Evolutionary conservation across 2,888 invertebrate genomes (phyloP).

Genomic region (Tachina fera): DNA sequence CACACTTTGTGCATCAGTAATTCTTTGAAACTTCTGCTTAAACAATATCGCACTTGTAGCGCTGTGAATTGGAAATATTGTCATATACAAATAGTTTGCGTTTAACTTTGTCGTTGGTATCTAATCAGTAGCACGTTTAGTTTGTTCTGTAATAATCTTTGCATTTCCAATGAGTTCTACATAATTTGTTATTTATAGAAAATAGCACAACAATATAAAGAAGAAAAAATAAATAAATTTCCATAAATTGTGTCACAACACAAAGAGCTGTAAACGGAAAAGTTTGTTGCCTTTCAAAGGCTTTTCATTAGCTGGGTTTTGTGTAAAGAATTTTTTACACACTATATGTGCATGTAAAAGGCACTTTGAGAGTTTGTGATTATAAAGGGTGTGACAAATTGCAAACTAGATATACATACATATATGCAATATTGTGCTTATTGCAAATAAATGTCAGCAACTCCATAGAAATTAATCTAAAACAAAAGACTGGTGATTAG

Average conservation of each 20-base stretch:
- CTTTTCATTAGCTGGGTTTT: neutral
- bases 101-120: conserved; percentile 55
- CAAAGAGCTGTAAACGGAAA: neutral
- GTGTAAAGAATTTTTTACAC: neutral
- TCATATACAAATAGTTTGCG: conserved; percentile 6
- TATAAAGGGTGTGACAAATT: no score
- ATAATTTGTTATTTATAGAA: conserved; percentile 67
- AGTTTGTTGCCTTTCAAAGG: neutral
- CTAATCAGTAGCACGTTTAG: conserved; percentile 67
- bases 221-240: conserved; percentile 52
- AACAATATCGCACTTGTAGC: conserved; percentile 27
- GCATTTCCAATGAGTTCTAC: conserved; percentile 69
- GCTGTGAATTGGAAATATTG: conserved; percentile 16
- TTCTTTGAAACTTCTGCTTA: conserved; percentile 39
- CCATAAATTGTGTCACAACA: conserved; percentile 21
- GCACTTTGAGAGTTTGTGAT: neutral
- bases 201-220: neutral
- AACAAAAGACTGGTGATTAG: no score
- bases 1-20: conserved; percentile 32
- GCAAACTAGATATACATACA: no score
- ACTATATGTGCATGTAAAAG: neutral
- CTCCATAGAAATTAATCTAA: no score
- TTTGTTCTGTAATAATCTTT: conserved; percentile 55
- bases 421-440: no score
- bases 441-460: no score